Evolutionary conservation across 2,797 vertebrate species (phyloP), one percentile per base, ranked within the genome.

Genomic region (Sphenodon punctatus): DNA sequence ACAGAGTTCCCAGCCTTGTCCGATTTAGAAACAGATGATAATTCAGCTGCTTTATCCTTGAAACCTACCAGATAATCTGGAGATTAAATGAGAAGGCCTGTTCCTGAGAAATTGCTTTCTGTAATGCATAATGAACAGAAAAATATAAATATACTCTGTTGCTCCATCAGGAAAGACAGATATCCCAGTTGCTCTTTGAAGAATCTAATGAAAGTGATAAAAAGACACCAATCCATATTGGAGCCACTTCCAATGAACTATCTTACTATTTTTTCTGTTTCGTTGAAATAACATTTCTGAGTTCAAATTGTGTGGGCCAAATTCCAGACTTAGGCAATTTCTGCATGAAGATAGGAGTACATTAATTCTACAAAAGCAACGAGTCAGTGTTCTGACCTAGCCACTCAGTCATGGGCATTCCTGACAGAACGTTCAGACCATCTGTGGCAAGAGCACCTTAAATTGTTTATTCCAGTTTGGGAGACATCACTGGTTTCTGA

Each of bases 81-180:
- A 91, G 78, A 90, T 89, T 90, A 88, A 87, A 82, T 72, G 39
- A 65, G 39, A 87, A 85, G 39, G 4, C 78, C 36, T 67, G 38
- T 56, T 80, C 49, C 67, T 69, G 30, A 90, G 67, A 89, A 90
- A 92, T 20, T 85, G 72, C 78, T 86, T 91, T 88, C 73, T 82
- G 51, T 66, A 87, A 75, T n/a, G 34, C 32, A 81, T 0, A 74
- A 45, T 8, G 5, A 87, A 78, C 20, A 34, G 67, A 64, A 82
- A 58, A 48, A 34, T 2, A 4, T 41, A 41, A n/a, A 45, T 64
- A 86, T 78, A 39, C 70, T 79, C 74, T 2, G 73, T 19, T 43
- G 42, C 17, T 90, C 67, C 30, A 58, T 22, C n/a, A 51, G 61
- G 80, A 65, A 85, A 84, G 70, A 75, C 60, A 4, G 85, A 67